These are phyloP conservation scores for Metopolophium dirhodum DNA, from an alignment of 1,140 invertebrate species.

Conservation along the genomic window DNA sequence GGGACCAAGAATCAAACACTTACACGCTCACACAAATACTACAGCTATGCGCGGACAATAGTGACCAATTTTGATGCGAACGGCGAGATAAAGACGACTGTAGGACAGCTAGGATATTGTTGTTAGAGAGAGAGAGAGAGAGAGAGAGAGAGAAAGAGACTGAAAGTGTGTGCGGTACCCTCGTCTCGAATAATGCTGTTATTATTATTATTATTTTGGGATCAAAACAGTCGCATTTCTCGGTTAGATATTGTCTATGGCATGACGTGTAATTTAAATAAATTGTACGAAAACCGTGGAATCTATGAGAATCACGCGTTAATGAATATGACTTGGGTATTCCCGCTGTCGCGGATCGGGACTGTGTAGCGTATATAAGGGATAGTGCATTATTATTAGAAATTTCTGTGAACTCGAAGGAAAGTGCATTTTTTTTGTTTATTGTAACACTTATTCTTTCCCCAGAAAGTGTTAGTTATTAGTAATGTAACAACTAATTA, in stretches of 20 bases:
- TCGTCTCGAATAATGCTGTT: not conserved
- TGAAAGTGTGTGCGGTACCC: not conserved
- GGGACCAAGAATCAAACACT: constrained; percentile 4
- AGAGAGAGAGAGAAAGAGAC: too few relatives aligned
- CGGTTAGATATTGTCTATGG: not conserved
- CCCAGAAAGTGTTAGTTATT: not conserved
- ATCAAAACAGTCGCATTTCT: not conserved
- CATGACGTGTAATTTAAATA: not conserved
- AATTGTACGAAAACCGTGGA: not conserved
- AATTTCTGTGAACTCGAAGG: not conserved
- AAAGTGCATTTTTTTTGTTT: not conserved
- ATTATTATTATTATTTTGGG: not conserved
- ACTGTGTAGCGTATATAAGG: not conserved
- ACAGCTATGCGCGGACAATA: not conserved
- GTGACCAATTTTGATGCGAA: not conserved
- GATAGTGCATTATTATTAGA: not conserved
- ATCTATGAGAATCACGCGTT: not conserved
- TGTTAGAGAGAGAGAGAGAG: not conserved
- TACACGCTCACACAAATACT: not conserved
- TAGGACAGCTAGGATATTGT: not conserved
- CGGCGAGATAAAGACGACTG: not conserved
- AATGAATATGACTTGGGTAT: not conserved
- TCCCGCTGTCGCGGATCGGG: not conserved
- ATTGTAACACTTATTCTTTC: not conserved
- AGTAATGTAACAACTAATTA: not conserved